These are phyloP conservation scores for Notechis scutatus DNA, from an alignment of 2,113 vertebrate species.

Conservation along the genomic window DNA sequence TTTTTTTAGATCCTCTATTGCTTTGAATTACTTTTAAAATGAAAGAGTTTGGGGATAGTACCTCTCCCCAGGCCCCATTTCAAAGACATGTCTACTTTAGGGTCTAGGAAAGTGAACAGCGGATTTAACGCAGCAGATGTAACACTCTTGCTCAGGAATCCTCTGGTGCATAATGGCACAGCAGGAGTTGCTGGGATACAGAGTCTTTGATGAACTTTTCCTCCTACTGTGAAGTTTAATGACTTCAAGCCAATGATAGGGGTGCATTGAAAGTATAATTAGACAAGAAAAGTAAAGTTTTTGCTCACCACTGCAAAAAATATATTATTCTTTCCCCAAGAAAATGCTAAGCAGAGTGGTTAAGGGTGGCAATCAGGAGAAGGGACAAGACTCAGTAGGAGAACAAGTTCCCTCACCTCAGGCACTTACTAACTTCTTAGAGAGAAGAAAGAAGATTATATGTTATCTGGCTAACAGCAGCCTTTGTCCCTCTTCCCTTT, in stretches of 20 bases:
- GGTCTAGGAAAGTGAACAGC: neutral
- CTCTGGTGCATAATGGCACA: neutral
- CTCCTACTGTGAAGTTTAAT: constrained; percentile 63
- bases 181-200: constrained; percentile 38
- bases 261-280: neutral
- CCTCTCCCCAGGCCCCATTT: constrained; percentile 47
- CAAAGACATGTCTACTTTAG: constrained; percentile 44
- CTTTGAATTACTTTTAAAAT: constrained; percentile 47
- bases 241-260: constrained; percentile 52
- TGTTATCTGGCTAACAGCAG: neutral
- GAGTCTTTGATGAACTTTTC: constrained; percentile 63
- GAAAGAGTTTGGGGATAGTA: constrained; percentile 9
- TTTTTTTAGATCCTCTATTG: neutral
- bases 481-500: neutral
- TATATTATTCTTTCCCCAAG: neutral
- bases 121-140: constrained; percentile 25
- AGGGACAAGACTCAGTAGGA: neutral
- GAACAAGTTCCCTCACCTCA: neutral
- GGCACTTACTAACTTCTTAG: neutral
- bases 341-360: neutral
- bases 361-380: neutral
- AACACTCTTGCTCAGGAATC: neutral
- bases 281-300: neutral
- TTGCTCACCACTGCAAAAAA: constrained; percentile 13
- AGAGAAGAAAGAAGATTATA: neutral